A percentile compares a stretch with the other conserved stretches of the same genome.
These are phyloP conservation scores for Microtus ochrogaster DNA, from an alignment of 2,113 vertebrate species.

Conservation along the genomic window DNA sequence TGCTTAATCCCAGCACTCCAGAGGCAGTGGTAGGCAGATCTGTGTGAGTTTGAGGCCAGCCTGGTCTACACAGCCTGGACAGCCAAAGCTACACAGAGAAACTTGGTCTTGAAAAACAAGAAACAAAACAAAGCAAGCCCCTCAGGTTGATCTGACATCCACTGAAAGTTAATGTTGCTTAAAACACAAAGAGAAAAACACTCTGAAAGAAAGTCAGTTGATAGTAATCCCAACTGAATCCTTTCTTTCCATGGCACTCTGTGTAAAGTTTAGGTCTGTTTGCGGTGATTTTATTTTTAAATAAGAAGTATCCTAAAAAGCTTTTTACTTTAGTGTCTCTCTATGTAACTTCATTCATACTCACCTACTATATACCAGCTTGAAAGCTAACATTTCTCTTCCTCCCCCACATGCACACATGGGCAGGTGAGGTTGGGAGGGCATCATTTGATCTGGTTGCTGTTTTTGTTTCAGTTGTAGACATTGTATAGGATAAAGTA, in stretches of 20 bases:
- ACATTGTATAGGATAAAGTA: slow-evolving; percentile 37
- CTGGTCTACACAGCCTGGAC: background rate
- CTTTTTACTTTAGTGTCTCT: slow-evolving; percentile 13
- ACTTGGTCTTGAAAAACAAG: too few species aligned
- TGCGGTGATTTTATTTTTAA: slow-evolving; percentile 39
- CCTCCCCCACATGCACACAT: too few species aligned
- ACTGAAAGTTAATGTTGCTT: slow-evolving; percentile 38
- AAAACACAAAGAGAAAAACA: slow-evolving; percentile 11
- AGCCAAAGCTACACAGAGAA: too few species aligned
- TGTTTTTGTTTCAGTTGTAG: slow-evolving; percentile 5
- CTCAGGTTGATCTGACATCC: background rate
- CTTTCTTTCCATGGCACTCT: background rate
- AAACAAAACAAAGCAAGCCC: background rate
- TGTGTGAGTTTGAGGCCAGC: background rate
- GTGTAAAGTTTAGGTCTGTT: slow-evolving; percentile 16
- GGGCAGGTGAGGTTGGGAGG: background rate
- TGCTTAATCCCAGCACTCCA: background rate
- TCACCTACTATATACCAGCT: slow-evolving; percentile 23
- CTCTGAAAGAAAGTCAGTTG: background rate
- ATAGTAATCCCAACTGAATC: slow-evolving; percentile 14
- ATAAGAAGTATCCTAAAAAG: slow-evolving; percentile 27
- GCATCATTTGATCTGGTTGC: slow-evolving; percentile 30
- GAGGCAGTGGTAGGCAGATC: background rate
- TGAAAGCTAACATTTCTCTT: background rate
- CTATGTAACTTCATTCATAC: background rate